Base-by-base conservation (phyloP, 2,113 vertebrate species). In the Hydrochoerus hydrochaeris region DNA sequence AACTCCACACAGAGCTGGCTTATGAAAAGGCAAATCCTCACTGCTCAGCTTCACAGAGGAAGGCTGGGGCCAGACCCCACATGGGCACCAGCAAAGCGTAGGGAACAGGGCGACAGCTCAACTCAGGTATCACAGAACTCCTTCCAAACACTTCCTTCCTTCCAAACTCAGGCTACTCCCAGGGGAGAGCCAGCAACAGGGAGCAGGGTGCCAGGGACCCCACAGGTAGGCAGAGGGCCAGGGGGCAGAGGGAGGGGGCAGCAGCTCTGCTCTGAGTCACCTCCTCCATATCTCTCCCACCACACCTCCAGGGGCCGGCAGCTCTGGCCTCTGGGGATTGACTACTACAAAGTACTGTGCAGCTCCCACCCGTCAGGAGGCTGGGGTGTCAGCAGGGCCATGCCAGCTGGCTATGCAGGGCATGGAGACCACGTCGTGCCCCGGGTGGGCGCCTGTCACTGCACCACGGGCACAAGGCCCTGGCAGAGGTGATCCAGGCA, bases 341-440 rank as follows among this genome's bases (percentile, higher is more conserved):
- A 62, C 73, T 30, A 67, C 49, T 44, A 44, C n/a, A 77, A 88
- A 28, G n/a, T n/a, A 80, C 73, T 28, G 85, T 62, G 19, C n/a
- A 81, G 26, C 41, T 38, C 46, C 41, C 60, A 75, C 57, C 57
- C 26, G 24, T 58, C 41, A 63, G 63, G 60, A 67, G 41, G 67
- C 38, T 91, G 95, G 80, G 62, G 41, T 95, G 86, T 35, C 58
- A 19, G 30, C 58, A 54, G 78, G 49, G 90, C 57, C 84, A 44
- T 84, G 95, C 84, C 97, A 88, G 93, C 49, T 94, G 91, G 78
- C 85, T 92, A 95, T 11, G 77, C 35, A 10, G 1, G 1, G 69
- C 86, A 49, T 2, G 2, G 22, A 54, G 28, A 52, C 90, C 24
- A 13, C 73, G 26, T 26, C 4, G 30, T 52, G 35, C 69, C 63